These are phyloP conservation scores for Scolopax mira DNA, from an alignment of 2,113 vertebrate genomes.

Conservation along the genomic window DNA sequence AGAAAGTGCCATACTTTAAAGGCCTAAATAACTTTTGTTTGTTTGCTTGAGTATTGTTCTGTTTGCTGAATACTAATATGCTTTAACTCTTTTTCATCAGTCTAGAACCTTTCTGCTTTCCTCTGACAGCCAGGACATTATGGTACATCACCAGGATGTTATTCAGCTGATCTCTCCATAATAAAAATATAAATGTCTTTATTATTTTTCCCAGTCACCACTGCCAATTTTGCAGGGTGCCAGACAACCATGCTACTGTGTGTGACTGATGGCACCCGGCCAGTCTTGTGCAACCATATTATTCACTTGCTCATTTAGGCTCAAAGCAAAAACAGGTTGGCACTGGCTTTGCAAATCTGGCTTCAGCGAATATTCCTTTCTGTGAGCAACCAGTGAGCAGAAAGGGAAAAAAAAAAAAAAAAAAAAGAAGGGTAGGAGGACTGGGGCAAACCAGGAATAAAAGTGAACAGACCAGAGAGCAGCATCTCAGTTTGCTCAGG, in stretches of 20 bases:
- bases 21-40: not conserved
- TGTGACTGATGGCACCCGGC: not conserved
- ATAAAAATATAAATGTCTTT: constrained; percentile 48
- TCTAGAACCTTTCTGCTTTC: not conserved
- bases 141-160: not conserved
- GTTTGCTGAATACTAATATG: not conserved
- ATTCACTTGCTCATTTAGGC: constrained; percentile 7
- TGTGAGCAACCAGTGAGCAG: not conserved
- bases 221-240: not conserved
- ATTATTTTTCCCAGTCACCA: constrained; percentile 6
- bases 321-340: not conserved
- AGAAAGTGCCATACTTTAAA: not conserved
- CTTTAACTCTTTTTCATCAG: not conserved
- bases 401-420: not conserved
- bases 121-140: not conserved
- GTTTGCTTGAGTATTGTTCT: not conserved
- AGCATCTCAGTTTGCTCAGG: not conserved
- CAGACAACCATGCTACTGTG: not conserved
- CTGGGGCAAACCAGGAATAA: not conserved
- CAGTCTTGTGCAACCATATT: not conserved
- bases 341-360: constrained; percentile 18
- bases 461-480: not conserved
- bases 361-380: not conserved
- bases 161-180: not conserved
- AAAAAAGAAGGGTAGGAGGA: not conserved